Percentiles rank a stretch among this genome's conserved stretches.
Conservation (phyloP, 1,140 invertebrate genomes). For the Neodiprion virginianus region DNA sequence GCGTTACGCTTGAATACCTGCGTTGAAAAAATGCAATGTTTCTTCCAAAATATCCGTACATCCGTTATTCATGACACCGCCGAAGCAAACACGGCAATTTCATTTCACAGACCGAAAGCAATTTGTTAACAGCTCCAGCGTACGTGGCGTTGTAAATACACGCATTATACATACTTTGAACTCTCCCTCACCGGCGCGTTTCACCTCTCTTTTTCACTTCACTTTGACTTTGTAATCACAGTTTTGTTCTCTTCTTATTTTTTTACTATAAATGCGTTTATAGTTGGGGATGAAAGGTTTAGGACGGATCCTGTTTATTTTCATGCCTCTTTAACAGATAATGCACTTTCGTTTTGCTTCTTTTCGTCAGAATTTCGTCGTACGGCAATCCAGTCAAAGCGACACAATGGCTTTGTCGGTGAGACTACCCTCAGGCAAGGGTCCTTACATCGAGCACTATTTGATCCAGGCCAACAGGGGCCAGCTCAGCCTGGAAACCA, state of each 20-base stretch:
- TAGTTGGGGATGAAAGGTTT: slow-evolving; percentile 5
- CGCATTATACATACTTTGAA: not conserved
- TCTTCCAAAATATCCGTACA: too few relatives aligned
- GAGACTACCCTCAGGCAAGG: slow-evolving; percentile 82
- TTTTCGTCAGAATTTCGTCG: slow-evolving; percentile 85
- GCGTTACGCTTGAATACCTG: too few relatives aligned
- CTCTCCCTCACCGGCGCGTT: not conserved
- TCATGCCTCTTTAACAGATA: not conserved
- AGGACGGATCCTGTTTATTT: not conserved
- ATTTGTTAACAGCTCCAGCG: not conserved
- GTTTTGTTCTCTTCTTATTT: slow-evolving; percentile 1
- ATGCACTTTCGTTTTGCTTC: slow-evolving; percentile 25
- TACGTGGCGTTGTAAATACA: not conserved
- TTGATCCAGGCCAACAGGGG: slow-evolving; percentile 86
- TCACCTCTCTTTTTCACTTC: not conserved
- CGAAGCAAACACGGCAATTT: too few relatives aligned
- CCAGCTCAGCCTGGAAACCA: slow-evolving; percentile 88
- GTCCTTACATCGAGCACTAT: slow-evolving; percentile 94
- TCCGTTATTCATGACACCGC: too few relatives aligned
- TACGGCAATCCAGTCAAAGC: slow-evolving; percentile 90
- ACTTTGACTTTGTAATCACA: slow-evolving; percentile 15
- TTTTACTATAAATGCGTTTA: slow-evolving; percentile 15
- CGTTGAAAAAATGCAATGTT: too few relatives aligned
- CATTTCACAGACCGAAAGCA: not conserved
- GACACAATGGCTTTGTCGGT: slow-evolving; percentile 95